phyloP scores from a whole-genome alignment of 2,888 invertebrate species.

The Strigamia transsilvanica region DNA sequence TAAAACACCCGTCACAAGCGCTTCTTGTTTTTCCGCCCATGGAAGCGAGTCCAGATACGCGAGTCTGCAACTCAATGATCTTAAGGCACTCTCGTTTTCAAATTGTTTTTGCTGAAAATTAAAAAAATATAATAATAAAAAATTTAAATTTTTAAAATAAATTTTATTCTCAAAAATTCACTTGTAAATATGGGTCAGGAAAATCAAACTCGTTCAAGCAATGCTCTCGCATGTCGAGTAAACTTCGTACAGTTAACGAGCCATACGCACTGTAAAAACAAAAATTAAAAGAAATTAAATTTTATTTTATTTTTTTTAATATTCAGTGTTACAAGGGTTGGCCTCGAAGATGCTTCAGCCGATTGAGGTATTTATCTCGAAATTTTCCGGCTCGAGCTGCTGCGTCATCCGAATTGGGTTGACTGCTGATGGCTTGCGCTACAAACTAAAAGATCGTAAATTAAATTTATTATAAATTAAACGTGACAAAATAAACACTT shows the following conservation, averaged over 20 bases:
- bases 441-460: conserved; percentile 69
- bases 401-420: conserved; percentile 78
- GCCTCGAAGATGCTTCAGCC: conserved; percentile 77
- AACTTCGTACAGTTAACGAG: conserved; percentile 84
- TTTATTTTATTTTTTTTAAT: conserved; percentile 50
- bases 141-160: not conserved
- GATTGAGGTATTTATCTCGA: conserved; percentile 80
- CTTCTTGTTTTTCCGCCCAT: conserved; percentile 62
- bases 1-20: conserved; percentile 67
- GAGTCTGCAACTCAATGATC: conserved; percentile 74
- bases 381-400: conserved; percentile 81
- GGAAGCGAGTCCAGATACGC: conserved; percentile 75
- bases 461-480: not conserved
- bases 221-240: conserved; percentile 91
- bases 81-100: conserved; percentile 85
- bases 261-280: conserved; percentile 71
- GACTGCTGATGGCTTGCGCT: conserved; percentile 80
- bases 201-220: conserved; percentile 90
- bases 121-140: conserved; percentile 13
- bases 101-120: conserved; percentile 78
- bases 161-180: conserved; percentile 62
- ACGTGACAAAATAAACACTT: conserved; percentile 37
- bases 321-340: conserved; percentile 77
- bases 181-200: conserved; percentile 79
- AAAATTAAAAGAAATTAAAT: conserved; percentile 22